Conservation (phyloP, 2,888 invertebrate species). For the Stenoptilia bipunctidactyla region DNA sequence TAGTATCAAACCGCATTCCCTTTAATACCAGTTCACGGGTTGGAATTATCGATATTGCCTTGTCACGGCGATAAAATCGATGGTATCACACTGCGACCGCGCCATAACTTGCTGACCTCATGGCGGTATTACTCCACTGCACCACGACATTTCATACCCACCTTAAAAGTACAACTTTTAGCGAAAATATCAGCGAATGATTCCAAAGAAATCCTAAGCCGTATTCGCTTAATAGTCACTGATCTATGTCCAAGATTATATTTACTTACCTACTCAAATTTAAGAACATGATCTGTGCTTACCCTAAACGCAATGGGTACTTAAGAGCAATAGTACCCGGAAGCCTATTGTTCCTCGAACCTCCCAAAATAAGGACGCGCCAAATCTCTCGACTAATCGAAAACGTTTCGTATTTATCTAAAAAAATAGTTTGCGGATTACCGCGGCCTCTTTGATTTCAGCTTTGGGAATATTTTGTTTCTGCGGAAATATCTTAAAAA, state of each 20-base stretch:
- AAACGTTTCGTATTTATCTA: slow-evolving; percentile 53
- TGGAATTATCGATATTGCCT: slow-evolving; percentile 51
- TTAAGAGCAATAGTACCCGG: slow-evolving; percentile 40
- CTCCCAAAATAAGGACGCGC: slow-evolving; percentile 43
- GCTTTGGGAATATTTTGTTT: slow-evolving; percentile 50
- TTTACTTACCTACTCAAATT: no score
- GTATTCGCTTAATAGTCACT: no score
- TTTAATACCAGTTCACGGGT: slow-evolving; percentile 47
- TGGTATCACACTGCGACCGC: slow-evolving; percentile 67
- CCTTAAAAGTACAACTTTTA: slow-evolving; percentile 10
- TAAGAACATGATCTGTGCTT: slow-evolving; percentile 42
- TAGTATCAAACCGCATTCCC: slow-evolving; percentile 39
- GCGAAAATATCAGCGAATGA: slow-evolving; percentile 22
- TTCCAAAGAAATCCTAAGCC: slow-evolving; percentile 18
- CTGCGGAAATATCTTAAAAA: slow-evolving; percentile 50
- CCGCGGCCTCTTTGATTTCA: slow-evolving; percentile 62
- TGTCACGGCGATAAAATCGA: slow-evolving; percentile 64
- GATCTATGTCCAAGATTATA: no score
- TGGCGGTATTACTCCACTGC: slow-evolving; percentile 47
- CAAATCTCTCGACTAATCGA: slow-evolving; percentile 55
- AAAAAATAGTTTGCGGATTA: slow-evolving; percentile 53
- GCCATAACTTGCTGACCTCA: slow-evolving; percentile 60
- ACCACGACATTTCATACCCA: slow-evolving; percentile 1
- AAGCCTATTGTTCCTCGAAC: slow-evolving; percentile 50
- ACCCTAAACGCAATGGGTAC: slow-evolving; percentile 38